Conservation (phyloP, 2,888 invertebrate species). For the Pristionchus fissidentatus region DNA sequence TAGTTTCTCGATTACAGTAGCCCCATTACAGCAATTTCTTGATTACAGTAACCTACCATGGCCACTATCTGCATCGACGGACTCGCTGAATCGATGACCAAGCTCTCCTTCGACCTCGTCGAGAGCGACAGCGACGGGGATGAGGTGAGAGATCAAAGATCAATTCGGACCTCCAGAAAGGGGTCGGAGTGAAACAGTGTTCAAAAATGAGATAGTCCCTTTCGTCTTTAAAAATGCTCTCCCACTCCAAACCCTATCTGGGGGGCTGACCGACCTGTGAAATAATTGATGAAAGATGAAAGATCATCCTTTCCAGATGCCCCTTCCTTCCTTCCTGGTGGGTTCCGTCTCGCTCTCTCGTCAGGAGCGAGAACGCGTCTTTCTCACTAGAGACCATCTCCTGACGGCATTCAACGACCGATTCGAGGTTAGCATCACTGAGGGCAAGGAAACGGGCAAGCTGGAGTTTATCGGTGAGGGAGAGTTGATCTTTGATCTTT, state of each 20-base stretch:
- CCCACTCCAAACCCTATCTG: no score
- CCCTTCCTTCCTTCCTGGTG: neutral
- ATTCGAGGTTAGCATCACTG: conserved; percentile 14
- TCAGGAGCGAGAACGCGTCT: neutral
- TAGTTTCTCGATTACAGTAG: neutral
- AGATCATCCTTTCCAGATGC: neutral
- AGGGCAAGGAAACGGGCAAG: neutral
- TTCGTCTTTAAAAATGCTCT: no score
- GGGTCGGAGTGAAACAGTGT: no score
- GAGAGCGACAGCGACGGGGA: neutral
- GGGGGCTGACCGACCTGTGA: no score
- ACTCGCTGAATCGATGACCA: neutral
- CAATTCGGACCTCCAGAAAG: no score
- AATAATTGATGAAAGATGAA: neutral
- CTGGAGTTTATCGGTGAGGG: conserved; percentile 15
- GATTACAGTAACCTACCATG: neutral
- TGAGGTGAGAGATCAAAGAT: conserved; percentile 15
- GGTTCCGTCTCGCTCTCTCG: conserved; percentile 5
- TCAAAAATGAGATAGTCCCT: no score
- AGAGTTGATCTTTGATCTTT: neutral
- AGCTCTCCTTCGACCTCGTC: neutral
- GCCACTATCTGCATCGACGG: neutral
- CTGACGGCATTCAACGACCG: conserved; percentile 10
- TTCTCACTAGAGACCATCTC: neutral
- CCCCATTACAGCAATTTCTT: neutral